Conservation (phyloP, 2,113 vertebrate genomes). For the Colossoma macropomum region DNA sequence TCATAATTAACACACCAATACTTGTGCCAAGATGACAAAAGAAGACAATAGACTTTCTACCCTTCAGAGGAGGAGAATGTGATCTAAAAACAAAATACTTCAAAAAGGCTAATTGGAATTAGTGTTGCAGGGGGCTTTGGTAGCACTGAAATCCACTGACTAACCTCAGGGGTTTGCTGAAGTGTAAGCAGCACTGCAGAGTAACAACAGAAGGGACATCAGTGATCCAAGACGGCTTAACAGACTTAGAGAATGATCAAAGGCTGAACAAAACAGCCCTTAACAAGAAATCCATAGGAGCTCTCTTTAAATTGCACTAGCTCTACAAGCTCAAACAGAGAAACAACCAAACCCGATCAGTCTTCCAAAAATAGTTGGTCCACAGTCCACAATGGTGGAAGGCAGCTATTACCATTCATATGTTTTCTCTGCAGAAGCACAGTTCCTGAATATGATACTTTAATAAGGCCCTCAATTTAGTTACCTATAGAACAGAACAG, state of each 20-base stretch:
- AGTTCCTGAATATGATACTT: not conserved
- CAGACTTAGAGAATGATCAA: constrained; percentile 50
- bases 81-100: constrained; percentile 5
- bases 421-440: not conserved
- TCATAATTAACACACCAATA: not conserved
- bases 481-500: not conserved
- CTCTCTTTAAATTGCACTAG: constrained; percentile 69
- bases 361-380: constrained; percentile 21
- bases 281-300: constrained; percentile 67
- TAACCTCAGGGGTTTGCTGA: constrained; percentile 8
- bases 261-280: constrained; percentile 61
- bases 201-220: constrained; percentile 24
- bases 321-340: constrained; percentile 64
- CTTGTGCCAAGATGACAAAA: not conserved
- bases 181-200: not conserved
- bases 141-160: not conserved
- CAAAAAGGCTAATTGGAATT: constrained; percentile 11
- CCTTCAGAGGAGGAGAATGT: not conserved
- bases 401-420: not conserved
- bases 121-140: not conserved
- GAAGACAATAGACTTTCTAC: not conserved
- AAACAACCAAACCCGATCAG: constrained; percentile 54
- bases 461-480: not conserved
- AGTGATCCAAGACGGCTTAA: constrained; percentile 23
- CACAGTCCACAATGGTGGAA: no score